Base-by-base conservation (phyloP, 2,113 vertebrate genomes). In the Plecotus auritus region DNA sequence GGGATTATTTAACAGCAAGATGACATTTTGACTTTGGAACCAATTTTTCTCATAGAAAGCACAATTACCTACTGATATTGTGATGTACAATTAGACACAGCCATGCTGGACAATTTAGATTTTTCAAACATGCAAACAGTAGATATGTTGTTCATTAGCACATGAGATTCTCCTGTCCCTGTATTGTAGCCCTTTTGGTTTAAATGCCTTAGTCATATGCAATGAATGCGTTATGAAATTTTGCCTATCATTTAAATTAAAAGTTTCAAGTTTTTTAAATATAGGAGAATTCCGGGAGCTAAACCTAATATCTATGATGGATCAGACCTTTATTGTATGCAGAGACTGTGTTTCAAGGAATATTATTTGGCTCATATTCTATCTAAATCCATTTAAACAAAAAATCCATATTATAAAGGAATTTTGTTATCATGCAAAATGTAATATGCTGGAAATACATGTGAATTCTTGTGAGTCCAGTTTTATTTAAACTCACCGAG, bases 1-100 rank as follows among this genome's bases (percentile, higher is more conserved):
- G 93, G 97, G 97, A 98, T 98, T 98, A 98, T 98, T 98, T 98
- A 98, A 98, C 98, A 98, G 97, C 93, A 98, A 98, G 97, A 95
- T 98, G 98, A 98, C 98, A 98, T 96, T 98, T 98, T 98, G 96
- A 98, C 97, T 98, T 98, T 97, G 96, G 70, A 98, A 98, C 81
- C 97, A 97, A 97, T 98, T 97, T 98, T 94, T 98, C 96, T 97
- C 95, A 97, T 83, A 96, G 95, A 96, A 98, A 98, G 94, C 51
- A 95, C 96, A 97, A 98, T 98, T 98, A 97, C 76, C 96, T 80
- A 95, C 90, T 95, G 81, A 88, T 95, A 97, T 77, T 94, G 80
- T 97, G 93, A 97, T 96, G 96, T 97, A 95, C 95, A 97, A 93
- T 98, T 98, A 98, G 93, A 95, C 14, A 95, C 32, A 93, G 78